Conservation (phyloP, 2,888 invertebrate genomes). For the Trachelus troglodyta region DNA sequence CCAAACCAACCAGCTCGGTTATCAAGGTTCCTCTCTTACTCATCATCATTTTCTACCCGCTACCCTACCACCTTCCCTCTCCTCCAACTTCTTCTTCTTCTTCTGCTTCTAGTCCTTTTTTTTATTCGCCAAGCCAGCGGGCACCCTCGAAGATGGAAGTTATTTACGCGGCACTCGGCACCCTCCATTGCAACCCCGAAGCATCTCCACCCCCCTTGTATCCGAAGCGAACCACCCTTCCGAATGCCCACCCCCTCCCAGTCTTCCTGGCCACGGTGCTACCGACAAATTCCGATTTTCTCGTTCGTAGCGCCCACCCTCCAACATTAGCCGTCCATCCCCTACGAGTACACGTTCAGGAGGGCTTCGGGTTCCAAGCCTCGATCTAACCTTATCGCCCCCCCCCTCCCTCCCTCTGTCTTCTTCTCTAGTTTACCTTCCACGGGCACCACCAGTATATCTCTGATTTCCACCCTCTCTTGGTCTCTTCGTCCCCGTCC, state of each 20-base stretch:
- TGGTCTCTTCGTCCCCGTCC: constrained; percentile 1
- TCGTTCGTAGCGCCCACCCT: not conserved
- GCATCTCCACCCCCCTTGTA: constrained; percentile 30
- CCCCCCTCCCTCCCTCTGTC: not conserved
- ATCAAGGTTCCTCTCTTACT: constrained; percentile 5
- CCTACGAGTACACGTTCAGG: not conserved
- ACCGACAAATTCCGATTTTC: constrained; percentile 1
- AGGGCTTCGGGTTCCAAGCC: not conserved
- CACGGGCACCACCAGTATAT: not conserved
- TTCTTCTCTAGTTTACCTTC: constrained; percentile 6
- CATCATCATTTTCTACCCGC: not conserved
- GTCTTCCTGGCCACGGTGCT: not conserved
- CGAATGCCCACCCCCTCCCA: constrained; percentile 11
- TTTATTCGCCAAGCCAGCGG: constrained; percentile 19
- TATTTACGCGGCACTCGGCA: constrained; percentile 13
- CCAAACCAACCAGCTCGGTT: not conserved
- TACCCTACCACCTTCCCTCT: not conserved
- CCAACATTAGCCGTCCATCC: not conserved
- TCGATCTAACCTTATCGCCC: not conserved
- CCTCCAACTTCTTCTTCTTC: constrained; percentile 3
- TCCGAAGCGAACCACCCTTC: constrained; percentile 34
- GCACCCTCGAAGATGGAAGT: constrained; percentile 22
- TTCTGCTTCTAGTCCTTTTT: constrained; percentile 2
- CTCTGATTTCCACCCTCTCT: constrained; percentile 4
- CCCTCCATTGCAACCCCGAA: constrained; percentile 16